Base-by-base conservation (phyloP, 2,888 invertebrate genomes). In the Prenolepis imparis region DNA sequence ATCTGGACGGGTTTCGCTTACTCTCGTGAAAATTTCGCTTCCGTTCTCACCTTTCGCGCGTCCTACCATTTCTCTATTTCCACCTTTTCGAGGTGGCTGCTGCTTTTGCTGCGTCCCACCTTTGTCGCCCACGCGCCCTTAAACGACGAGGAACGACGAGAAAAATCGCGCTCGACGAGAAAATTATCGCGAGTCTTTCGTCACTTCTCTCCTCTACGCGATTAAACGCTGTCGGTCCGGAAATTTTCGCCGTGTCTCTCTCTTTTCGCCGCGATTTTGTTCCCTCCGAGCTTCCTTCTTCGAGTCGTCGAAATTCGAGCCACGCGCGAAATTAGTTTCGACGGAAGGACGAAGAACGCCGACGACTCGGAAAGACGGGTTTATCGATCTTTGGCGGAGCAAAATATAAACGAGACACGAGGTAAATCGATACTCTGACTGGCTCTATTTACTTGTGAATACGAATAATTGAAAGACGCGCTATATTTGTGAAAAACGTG, bases 161-260 rank as follows among this genome's bases (percentile, higher is more conserved):
- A 85, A 81, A 86, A 87, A 85, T 86, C 4, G 78, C 70, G 59
- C 77, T 57, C 77, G 81, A 83, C 68, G 78, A 73, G 78, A 73
- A n/a, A 87, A 87, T 87, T 85, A 82, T 74, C 77, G 59, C 63
- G 82, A 48, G 72, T 39, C 36, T 67, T 81, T 83, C 78, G 68
- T 85, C 83, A 57, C 86, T 41, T 68, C 57, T 73, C 28, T 15
- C 55, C 74, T 21, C 4, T n/a, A n/a, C 11, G 68, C 70, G 83
- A 85, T 87, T 84, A 82, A 87, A 80, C 63, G 77, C 63, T 67
- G 21, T 52, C 48, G 41, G 52, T 0, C 24, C 48, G 55, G 39
- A 67, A 73, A 57, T 66, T 67, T 61, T 48, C 24, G 28, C 28
- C 67, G 18, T 57, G 39, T 36, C 32, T 24, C 28, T 28, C 28